Percentiles rank a stretch among this genome's conserved stretches.
Conservation (phyloP, 2,888 invertebrate species). For the Adelphocoris suturalis region DNA sequence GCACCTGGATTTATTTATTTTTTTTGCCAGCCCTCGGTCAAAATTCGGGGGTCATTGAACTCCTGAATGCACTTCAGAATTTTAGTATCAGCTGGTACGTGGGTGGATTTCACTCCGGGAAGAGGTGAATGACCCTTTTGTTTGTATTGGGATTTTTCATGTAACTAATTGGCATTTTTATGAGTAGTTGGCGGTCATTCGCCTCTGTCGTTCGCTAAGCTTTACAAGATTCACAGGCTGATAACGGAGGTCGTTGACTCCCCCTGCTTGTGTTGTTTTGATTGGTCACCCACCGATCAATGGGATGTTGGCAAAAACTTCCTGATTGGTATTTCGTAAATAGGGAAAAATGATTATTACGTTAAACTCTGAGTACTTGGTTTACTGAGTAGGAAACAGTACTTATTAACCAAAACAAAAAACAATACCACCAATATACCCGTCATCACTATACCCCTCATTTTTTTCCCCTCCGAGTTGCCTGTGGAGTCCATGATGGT, state of each 20-base stretch:
- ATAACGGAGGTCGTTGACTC: neutral
- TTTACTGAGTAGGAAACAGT: too few relatives aligned
- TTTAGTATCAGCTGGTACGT: neutral
- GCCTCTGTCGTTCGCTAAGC: neutral
- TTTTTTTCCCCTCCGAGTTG: too few relatives aligned
- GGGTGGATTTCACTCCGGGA: neutral
- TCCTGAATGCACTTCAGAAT: neutral
- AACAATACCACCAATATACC: too few relatives aligned
- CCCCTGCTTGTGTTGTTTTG: neutral
- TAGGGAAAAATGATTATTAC: too few relatives aligned
- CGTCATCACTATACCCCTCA: too few relatives aligned
- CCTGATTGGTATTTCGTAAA: too few relatives aligned
- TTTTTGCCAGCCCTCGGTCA: neutral
- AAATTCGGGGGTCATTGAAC: slow-evolving; percentile 9
- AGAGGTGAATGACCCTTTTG: neutral
- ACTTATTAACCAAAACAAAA: too few relatives aligned
- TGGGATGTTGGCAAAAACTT: too few relatives aligned
- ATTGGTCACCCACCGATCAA: too few relatives aligned
- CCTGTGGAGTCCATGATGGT: too few relatives aligned
- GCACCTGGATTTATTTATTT: neutral
- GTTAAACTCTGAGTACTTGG: too few relatives aligned
- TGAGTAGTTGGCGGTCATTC: neutral
- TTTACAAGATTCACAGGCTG: neutral
- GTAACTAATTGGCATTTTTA: neutral
- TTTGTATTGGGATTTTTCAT: neutral